These are phyloP conservation scores for Promerops cafer DNA, from an alignment of 2,113 vertebrate genomes.

Conservation along the genomic window DNA sequence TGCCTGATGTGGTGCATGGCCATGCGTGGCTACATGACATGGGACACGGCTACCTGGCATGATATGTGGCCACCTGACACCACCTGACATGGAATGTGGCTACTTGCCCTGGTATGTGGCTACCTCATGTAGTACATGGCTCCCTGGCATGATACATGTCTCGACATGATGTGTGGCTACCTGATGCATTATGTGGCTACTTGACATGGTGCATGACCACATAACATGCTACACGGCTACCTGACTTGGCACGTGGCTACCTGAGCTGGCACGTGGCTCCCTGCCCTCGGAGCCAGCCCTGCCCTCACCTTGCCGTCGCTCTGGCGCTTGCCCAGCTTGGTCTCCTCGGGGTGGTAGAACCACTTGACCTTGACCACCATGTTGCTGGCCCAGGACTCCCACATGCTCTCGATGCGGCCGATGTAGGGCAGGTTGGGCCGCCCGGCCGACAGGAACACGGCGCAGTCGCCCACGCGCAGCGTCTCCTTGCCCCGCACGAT, in stretches of 20 bases:
- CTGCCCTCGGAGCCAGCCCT: not conserved
- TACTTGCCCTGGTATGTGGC: fast-evolving
- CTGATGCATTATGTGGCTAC: fast-evolving
- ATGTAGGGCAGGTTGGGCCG: conserved; percentile 92
- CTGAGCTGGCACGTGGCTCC: fast-evolving
- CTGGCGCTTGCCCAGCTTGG: conserved; percentile 90
- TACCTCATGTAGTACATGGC: not conserved
- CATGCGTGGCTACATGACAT: fast-evolving
- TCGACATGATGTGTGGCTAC: not conserved
- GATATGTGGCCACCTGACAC: not conserved
- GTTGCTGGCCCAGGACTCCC: conserved; percentile 96
- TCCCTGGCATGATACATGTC: fast-evolving
- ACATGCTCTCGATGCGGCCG: conserved; percentile 95
- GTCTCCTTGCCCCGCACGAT: conserved; percentile 91
- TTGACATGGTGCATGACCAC: fast-evolving
- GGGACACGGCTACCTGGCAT: not conserved
- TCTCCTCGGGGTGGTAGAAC: conserved; percentile 99
- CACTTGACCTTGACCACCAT: conserved; percentile 99
- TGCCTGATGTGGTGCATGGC: not conserved
- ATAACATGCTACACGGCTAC: too few species aligned
- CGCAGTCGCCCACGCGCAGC: conserved; percentile 90
- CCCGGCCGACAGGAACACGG: conserved; percentile 93
- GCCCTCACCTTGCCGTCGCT: conserved; percentile 87
- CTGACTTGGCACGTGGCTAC: fast-evolving
- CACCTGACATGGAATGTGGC: fast-evolving